Evolutionary conservation across 2,888 invertebrate species (phyloP), one percentile per base, ranked within the genome.

Genomic region (Synergus umbraculus): DNA sequence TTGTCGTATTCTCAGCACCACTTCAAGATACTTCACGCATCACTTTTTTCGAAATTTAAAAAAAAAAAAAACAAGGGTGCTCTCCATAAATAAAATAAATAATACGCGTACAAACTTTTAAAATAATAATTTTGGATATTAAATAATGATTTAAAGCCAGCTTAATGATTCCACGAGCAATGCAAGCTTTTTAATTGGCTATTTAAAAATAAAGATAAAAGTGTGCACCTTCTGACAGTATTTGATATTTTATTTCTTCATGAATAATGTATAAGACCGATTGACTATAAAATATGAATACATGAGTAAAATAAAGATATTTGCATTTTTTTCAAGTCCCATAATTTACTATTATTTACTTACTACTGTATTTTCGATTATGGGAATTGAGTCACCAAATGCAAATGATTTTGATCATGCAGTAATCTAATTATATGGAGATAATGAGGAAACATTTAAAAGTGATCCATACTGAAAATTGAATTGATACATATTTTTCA

Each of bases 11-110:
- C 29, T 29, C 29, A 29, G 29, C 29, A 29, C 29, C 3, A 29
- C 3, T 29, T 29, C 29, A 29, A 29, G 29, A 29, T 29, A 29
- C 29, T 29, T 29, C 2, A 29, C 22, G 29, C 29, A 29, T 29
- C 29, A 29, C 29, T n/a, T n/a, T n/a, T n/a, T n/a, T n/a, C n/a
- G n/a, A n/a, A n/a, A n/a, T n/a, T n/a, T n/a, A n/a, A n/a, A n/a
- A n/a, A n/a, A n/a, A n/a, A n/a, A n/a, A n/a, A n/a, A n/a, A 54
- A 37, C 15, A 22, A 18, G 44, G 15, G 8, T 22, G 22, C 12
- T 69, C 12, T 69, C 4, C 29, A 49, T 69, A 54, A 49, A 49
- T 69, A 49, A 49, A 73, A 73, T 73, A 73, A 73, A 73, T 73
- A 73, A 54, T 73, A 73, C n/a, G n/a, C 9, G 29, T 18, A 22